Evolutionary conservation across 2,113 vertebrate species (phyloP).

Genomic region (Lagopus muta): DNA sequence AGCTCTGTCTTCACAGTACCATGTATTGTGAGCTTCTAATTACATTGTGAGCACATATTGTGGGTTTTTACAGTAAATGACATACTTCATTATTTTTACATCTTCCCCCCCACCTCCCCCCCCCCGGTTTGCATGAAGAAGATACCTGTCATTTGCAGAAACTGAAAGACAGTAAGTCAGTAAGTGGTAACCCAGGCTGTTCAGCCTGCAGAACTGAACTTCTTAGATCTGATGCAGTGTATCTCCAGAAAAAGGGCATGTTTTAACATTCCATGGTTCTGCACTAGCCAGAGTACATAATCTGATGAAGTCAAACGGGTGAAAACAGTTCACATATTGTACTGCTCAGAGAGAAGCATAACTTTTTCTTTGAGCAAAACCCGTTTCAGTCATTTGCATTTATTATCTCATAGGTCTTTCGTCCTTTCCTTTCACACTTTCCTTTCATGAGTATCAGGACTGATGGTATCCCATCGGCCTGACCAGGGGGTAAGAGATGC

Average conservation of each 20-base stretch:
- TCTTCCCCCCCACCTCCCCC: too few species aligned
- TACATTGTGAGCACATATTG: neutral
- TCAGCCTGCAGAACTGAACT: neutral
- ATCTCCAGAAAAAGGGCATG: neutral
- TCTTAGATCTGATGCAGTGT: neutral
- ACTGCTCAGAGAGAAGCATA: neutral
- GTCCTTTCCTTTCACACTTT: neutral
- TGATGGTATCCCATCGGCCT: neutral
- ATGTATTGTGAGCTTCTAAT: neutral
- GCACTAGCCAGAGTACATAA: neutral
- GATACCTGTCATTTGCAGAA: neutral
- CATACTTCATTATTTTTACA: neutral
- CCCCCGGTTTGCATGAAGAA: neutral
- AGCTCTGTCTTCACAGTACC: neutral
- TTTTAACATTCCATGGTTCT: neutral
- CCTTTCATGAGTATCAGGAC: neutral
- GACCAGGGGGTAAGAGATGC: neutral
- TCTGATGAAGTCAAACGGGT: neutral
- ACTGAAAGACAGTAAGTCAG: fast-evolving
- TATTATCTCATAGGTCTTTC: neutral
- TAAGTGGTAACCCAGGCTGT: neutral
- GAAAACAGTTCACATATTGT: neutral
- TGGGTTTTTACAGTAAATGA: neutral
- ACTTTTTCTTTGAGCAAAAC: neutral
- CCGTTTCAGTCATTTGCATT: neutral